A percentile compares a stretch with the other conserved stretches of the same genome.
These are phyloP conservation scores for Oryzaephilus surinamensis DNA, from an alignment of 1,140 invertebrate genomes.

Conservation along the genomic window DNA sequence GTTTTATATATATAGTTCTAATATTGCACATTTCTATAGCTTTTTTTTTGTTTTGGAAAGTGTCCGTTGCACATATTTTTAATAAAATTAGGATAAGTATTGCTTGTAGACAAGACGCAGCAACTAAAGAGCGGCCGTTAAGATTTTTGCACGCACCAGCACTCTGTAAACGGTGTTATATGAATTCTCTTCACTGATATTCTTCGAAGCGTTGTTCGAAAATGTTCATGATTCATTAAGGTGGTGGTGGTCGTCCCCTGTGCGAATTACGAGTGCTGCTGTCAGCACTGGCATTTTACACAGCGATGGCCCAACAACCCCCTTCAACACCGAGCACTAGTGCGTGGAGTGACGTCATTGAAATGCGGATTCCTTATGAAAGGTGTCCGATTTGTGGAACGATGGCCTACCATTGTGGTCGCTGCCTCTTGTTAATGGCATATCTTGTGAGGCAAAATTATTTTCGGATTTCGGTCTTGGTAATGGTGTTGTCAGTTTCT, in stretches of 20 bases:
- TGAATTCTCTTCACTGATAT: not conserved
- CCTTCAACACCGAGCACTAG: constrained; percentile 41
- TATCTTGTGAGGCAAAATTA: constrained; percentile 58
- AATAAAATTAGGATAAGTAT: constrained; percentile 3
- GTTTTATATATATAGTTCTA: too few species aligned
- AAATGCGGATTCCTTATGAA: constrained; percentile 56
- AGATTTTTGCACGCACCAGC: constrained; percentile 7
- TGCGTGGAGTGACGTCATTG: constrained; percentile 65
- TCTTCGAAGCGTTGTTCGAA: too few species aligned
- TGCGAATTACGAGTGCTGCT: constrained; percentile 17
- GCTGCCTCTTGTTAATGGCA: constrained; percentile 27
- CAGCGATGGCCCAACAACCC: too few species aligned
- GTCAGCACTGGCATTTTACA: constrained; percentile 21
- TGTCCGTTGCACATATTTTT: constrained; percentile 8
- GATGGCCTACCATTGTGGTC: constrained; percentile 46
- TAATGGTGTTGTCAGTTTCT: constrained; percentile 39
- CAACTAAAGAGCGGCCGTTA: constrained; percentile 4
- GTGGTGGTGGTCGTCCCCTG: constrained; percentile 11
- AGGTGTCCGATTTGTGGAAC: constrained; percentile 71
- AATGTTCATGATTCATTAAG: too few species aligned
- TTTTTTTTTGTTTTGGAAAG: constrained; percentile 1
- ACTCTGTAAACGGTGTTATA: not conserved
- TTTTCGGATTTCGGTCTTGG: constrained; percentile 74
- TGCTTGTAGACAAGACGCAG: constrained; percentile 13
- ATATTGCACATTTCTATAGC: constrained; percentile 11